phyloP scores from a whole-genome alignment of 2,113 vertebrate genomes.

The Tretioscincus oriximinensis region DNA sequence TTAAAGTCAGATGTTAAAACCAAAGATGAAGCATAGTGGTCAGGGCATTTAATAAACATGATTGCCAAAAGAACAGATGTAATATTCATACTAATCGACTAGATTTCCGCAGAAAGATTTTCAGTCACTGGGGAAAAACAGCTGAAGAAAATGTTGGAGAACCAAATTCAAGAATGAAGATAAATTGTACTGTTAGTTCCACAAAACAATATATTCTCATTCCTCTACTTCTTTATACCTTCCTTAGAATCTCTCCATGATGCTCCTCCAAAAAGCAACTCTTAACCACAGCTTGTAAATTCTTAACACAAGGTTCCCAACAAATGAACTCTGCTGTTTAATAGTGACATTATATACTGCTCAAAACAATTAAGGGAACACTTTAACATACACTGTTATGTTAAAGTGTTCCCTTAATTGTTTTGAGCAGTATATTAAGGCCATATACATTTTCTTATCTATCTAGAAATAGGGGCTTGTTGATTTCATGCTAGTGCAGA shows the following conservation, averaged over 20 bases:
- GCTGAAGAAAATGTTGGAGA: not conserved
- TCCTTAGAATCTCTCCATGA: not conserved
- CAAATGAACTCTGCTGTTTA: constrained; percentile 1
- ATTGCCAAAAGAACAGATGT: constrained; percentile 13
- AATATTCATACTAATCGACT: constrained; percentile 8
- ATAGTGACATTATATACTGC: not conserved
- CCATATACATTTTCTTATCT: not conserved
- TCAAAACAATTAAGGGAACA: too few species aligned
- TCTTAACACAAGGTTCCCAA: constrained; percentile 7
- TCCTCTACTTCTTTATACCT: not conserved
- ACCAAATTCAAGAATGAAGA: not conserved
- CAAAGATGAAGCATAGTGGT: not conserved
- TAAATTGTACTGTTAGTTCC: not conserved
- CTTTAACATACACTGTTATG: too few species aligned
- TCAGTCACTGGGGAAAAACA: not conserved
- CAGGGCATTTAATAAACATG: constrained; percentile 12
- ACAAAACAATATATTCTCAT: not conserved
- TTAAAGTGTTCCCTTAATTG: too few species aligned
- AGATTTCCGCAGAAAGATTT: constrained; percentile 24
- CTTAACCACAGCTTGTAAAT: not conserved
- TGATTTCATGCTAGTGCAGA: too few species aligned
- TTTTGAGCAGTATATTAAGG: too few species aligned
- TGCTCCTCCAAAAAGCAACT: not conserved
- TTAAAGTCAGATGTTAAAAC: constrained; percentile 37
- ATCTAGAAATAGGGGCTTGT: not conserved